phyloP scores from a whole-genome alignment of 2,113 vertebrate species.

The Haemorhous mexicanus region DNA sequence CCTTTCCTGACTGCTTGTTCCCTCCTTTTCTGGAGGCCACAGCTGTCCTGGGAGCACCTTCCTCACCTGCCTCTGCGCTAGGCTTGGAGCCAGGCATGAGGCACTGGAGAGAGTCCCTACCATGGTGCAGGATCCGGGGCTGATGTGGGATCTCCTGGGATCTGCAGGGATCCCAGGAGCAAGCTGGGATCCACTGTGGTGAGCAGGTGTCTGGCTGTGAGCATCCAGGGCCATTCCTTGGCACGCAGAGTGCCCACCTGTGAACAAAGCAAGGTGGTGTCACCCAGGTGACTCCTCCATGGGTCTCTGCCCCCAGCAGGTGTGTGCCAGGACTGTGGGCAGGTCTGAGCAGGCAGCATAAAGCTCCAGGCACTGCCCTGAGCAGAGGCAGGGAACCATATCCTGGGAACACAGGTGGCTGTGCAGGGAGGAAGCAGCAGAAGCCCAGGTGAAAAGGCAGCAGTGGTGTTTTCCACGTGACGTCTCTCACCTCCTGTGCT shows the following conservation, averaged over 20 bases:
- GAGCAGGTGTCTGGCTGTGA: fast-evolving
- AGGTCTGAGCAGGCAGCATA: background rate
- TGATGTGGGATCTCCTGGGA: background rate
- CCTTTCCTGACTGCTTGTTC: background rate
- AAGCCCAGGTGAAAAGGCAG: fast-evolving
- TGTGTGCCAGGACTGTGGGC: background rate
- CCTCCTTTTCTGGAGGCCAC: background rate
- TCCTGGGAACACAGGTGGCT: fast-evolving
- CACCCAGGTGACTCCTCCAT: background rate
- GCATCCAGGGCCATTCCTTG: background rate
- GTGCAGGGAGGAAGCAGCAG: background rate
- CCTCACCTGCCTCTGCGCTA: background rate
- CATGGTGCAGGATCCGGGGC: fast-evolving
- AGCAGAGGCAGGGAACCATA: fast-evolving
- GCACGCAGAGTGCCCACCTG: fast-evolving
- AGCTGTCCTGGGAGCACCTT: background rate
- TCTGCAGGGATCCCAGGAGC: background rate
- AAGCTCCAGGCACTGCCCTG: background rate
- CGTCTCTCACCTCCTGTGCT: fast-evolving
- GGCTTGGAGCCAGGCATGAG: background rate
- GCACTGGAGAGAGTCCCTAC: fast-evolving
- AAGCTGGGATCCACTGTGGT: fast-evolving
- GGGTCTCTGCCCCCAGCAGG: background rate
- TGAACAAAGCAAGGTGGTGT: background rate
- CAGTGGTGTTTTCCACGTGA: background rate